Evolutionary conservation across 92 coral and sea anemone genomes (phyloP).

Genomic region (Porites rus): DNA sequence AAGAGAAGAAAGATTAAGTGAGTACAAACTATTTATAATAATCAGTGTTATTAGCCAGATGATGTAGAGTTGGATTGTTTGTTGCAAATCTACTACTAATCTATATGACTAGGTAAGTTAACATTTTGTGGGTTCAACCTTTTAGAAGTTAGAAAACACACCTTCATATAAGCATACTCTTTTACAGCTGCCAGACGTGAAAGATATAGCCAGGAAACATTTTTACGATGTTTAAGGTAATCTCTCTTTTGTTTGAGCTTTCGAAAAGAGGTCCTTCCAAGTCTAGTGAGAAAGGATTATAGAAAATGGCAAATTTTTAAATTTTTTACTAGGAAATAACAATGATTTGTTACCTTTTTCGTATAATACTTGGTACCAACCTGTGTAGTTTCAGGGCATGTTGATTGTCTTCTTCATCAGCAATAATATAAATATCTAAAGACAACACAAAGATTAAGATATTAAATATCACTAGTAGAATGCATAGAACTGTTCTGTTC

Average conservation of each 20-base stretch:
- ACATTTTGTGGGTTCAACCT: too few species aligned
- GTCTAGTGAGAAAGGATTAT: constrained; percentile 40
- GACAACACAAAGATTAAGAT: neutral
- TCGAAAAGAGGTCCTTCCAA: constrained; percentile 97
- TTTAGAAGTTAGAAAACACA: constrained; percentile 3
- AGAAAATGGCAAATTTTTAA: neutral
- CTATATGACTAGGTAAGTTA: too few species aligned
- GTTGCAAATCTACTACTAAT: too few species aligned
- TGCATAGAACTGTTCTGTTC: too few species aligned
- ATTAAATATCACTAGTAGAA: neutral
- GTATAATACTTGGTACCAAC: constrained; percentile 29
- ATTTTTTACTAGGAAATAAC: neutral
- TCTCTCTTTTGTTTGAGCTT: constrained; percentile 94
- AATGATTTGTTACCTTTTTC: too few species aligned
- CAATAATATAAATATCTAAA: constrained; percentile 94
- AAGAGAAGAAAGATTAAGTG: too few species aligned
- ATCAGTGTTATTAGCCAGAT: too few species aligned
- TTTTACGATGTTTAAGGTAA: constrained; percentile 90
- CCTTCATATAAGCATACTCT: constrained; percentile 98
- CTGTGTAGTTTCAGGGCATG: constrained; percentile 97
- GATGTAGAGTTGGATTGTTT: too few species aligned
- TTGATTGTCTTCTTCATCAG: constrained; percentile 92
- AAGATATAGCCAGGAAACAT: constrained; percentile 92
- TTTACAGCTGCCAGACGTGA: constrained; percentile 97
- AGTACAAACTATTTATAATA: too few species aligned